Percentiles rank a stretch among this genome's conserved stretches.
Evolutionary conservation across 92 coral and sea anemone species (phyloP).

Genomic region (Desmophyllum pertusum): DNA sequence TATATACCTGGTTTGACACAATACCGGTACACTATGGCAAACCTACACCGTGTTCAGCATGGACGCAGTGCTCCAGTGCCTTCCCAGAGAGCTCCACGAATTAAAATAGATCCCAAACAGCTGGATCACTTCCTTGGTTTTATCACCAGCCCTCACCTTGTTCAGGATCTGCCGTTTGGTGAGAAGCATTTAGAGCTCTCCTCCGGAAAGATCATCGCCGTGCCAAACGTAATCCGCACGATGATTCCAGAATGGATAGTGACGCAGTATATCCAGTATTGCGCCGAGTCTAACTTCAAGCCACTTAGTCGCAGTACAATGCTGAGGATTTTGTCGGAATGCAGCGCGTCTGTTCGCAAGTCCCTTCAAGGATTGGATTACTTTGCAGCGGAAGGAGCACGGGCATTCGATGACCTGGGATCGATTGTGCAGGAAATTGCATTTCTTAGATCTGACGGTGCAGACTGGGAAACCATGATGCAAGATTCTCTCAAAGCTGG

Average conservation of each 20-base stretch:
- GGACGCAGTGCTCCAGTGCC: slow-evolving; percentile 31
- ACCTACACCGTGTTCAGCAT: slow-evolving; percentile 17
- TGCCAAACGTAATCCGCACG: no score
- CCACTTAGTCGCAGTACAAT: slow-evolving; percentile 30
- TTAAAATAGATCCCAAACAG: slow-evolving; percentile 13
- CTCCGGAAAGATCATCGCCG: slow-evolving; percentile 34
- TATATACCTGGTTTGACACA: slow-evolving; percentile 35
- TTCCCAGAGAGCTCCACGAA: not conserved
- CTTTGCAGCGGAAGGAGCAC: no score
- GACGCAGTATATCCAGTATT: slow-evolving; percentile 30
- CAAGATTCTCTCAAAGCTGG: no score
- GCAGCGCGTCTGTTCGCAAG: slow-evolving; percentile 43
- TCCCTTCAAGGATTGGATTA: no score
- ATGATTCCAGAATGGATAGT: slow-evolving; percentile 39
- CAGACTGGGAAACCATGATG: no score
- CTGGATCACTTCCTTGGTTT: slow-evolving; percentile 42
- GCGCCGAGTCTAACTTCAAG: slow-evolving; percentile 30
- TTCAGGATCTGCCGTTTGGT: no score
- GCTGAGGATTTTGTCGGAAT: slow-evolving; percentile 30
- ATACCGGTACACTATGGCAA: slow-evolving; percentile 30
- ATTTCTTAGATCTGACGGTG: no score
- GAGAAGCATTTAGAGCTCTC: slow-evolving; percentile 21
- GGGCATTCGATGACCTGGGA: no score
- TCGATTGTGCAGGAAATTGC: no score
- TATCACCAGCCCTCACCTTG: no score